These are phyloP conservation scores for Diadumene lineata DNA, from an alignment of 92 coral and sea anemone species.

Conservation along the genomic window DNA sequence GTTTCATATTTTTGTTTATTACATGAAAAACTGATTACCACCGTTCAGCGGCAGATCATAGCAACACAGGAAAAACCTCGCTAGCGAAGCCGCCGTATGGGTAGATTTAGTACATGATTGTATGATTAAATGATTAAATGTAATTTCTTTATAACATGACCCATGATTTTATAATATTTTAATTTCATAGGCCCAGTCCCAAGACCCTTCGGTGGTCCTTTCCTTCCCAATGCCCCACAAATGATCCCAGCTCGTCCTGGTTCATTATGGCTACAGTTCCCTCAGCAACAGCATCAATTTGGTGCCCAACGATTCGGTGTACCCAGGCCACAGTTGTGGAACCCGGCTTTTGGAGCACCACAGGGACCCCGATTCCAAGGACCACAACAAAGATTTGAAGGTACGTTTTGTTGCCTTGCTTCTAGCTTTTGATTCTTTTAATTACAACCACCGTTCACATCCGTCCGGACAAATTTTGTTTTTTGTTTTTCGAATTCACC, in stretches of 20 bases:
- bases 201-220: conserved; percentile 1
- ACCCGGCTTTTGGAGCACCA: conserved; percentile 5
- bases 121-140: background rate
- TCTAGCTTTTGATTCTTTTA: too few species aligned
- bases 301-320: conserved; percentile 16
- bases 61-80: too few species aligned
- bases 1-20: too few species aligned
- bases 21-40: too few species aligned
- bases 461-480: too few species aligned
- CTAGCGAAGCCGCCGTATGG: too few species aligned
- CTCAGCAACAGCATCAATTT: conserved; percentile 11
- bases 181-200: conserved; percentile 6
- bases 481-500: too few species aligned
- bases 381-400: background rate
- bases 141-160: background rate
- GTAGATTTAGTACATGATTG: background rate
- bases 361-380: background rate
- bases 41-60: too few species aligned
- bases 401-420: background rate
- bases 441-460: too few species aligned
- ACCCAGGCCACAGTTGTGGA: conserved; percentile 14
- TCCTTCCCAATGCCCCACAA: background rate
- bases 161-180: background rate
- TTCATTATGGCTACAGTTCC: conserved; percentile 20
- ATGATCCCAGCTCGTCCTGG: conserved; percentile 17